phyloP scores from a whole-genome alignment of 2,113 vertebrate genomes.

The Suricata suricatta region DNA sequence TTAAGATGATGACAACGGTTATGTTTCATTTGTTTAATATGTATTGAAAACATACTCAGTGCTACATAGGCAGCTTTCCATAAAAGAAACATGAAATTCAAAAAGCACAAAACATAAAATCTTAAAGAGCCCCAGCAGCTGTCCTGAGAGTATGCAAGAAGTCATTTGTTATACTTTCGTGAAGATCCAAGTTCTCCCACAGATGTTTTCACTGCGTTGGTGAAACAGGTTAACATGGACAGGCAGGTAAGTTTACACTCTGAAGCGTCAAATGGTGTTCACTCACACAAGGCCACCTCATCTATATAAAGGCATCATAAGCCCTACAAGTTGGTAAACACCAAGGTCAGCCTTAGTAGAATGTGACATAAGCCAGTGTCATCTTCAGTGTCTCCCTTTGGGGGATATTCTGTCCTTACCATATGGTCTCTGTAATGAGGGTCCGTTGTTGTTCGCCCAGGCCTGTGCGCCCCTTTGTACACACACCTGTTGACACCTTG shows the following conservation, averaged over 20 bases:
- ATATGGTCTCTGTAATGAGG: background rate
- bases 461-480: background rate
- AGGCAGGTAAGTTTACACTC: slow-evolving; percentile 37
- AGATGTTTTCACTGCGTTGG: background rate
- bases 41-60: background rate
- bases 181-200: background rate
- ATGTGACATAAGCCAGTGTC: background rate
- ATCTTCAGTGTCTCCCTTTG: background rate
- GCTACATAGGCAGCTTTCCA: background rate
- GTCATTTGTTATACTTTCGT: background rate
- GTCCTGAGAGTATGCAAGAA: background rate
- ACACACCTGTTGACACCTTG: background rate
- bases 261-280: background rate
- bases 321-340: background rate
- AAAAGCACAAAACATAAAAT: slow-evolving; percentile 1
- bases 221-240: background rate
- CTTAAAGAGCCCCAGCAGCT: background rate
- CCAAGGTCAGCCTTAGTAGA: background rate
- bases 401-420: background rate
- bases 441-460: background rate
- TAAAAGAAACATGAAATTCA: background rate
- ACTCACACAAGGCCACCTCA: background rate
- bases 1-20: background rate
- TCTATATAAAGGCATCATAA: background rate
- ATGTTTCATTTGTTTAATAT: background rate